Base-by-base conservation (phyloP, 1,140 invertebrate species). In the Daktulosphaira vitifoliae region DNA sequence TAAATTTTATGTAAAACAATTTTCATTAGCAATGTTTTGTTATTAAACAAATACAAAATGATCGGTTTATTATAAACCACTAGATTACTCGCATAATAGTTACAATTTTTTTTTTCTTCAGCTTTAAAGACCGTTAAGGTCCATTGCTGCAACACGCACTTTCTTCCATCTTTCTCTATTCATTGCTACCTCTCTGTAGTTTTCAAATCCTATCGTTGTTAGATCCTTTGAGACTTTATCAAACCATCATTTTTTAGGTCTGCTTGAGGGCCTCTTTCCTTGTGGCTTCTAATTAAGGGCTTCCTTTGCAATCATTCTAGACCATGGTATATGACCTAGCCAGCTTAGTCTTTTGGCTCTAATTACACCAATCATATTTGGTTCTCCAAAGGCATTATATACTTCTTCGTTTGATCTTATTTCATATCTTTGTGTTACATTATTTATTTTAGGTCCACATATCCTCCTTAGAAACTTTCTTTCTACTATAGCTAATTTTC, bases 341-440 rank as follows among this genome's bases (percentile, higher is more conserved):
- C 46, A 49, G 46, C 46, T 49, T 49, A 49, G 46, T 49, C 13
- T 49, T 49, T 49, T 49, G 46, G 39, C n/a, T 49, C 22, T 33
- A 33, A 33, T 33, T 33, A 33, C 29, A 6, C 29, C 29, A 33
- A 33, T 33, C 11, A 49, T 25, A 49, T 49, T 49, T 49, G 46
- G 44, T 49, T 49, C 46, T 49, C 22, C 20, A 49, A 49, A 49
- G 22, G 22, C 22, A 25, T 49, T 49, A 9, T 49, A 49, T 25
- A 49, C 22, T 49, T 49, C 22, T 49, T 49, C 46, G 13, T 49
- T 49, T 44, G 46, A 49, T 3, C 46, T 23, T 49, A 49, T 49
- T 49, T 49, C 46, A 49, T 49, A 49, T 20, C 20, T 49, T 49
- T 25, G 22, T 49, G 20, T 49, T 48, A 20, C 5, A 33, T 48